Percentiles rank a stretch among this genome's conserved stretches.
phyloP scores from a whole-genome alignment of 1,140 invertebrate genomes.

The Leptinotarsa defecta region DNA sequence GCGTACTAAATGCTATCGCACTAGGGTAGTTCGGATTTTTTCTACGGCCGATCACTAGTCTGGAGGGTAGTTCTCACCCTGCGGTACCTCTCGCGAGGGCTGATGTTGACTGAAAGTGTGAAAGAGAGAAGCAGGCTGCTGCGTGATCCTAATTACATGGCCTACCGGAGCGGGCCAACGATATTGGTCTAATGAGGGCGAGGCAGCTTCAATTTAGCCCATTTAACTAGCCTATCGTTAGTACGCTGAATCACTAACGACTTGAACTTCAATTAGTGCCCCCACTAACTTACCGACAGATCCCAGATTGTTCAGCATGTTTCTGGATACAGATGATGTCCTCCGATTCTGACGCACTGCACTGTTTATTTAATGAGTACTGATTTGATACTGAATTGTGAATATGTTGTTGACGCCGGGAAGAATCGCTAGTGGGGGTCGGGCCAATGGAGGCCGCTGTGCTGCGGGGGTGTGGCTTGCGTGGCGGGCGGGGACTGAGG shows the following conservation, averaged over 20 bases:
- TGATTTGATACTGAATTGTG: conserved; percentile 59
- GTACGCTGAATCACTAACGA: conserved; percentile 55
- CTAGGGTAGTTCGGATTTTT: background rate
- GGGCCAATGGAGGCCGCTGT: conserved; percentile 45
- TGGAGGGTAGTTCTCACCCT: background rate
- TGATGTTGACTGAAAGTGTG: conserved; percentile 35
- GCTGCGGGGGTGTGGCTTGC: conserved; percentile 43
- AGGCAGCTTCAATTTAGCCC: conserved; percentile 56
- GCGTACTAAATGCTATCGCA: background rate
- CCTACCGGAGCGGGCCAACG: conserved; percentile 52
- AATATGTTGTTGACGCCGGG: conserved; percentile 53
- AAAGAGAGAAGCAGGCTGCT: conserved; percentile 36
- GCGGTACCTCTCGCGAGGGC: conserved; percentile 14
- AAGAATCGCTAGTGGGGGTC: conserved; percentile 46
- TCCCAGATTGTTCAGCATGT: conserved; percentile 56
- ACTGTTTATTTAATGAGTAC: conserved; percentile 59
- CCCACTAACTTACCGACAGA: conserved; percentile 56
- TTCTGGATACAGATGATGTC: conserved; percentile 34
- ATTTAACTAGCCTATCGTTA: conserved; percentile 58
- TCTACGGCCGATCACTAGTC: background rate
- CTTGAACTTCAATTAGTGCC: conserved; percentile 56
- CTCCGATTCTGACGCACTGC: conserved; percentile 52
- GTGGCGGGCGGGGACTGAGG: conserved; percentile 34
- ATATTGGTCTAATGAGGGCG: conserved; percentile 57
- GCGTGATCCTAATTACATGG: conserved; percentile 49